These are phyloP conservation scores for Oscheius sp. DNA, from an alignment of 1,140 invertebrate genomes.

Conservation along the genomic window DNA sequence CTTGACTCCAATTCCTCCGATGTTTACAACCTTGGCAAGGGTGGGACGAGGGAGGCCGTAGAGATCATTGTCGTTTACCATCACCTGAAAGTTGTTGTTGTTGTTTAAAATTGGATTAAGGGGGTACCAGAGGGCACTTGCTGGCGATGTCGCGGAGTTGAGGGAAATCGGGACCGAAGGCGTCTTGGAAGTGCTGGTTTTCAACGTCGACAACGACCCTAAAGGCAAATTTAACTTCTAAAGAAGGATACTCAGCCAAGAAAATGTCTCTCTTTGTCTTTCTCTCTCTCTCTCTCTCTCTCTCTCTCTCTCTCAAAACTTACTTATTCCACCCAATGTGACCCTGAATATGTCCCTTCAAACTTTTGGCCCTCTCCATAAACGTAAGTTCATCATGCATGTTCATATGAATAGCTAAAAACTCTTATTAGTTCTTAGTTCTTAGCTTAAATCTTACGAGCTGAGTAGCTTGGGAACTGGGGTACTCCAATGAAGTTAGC, in stretches of 20 bases:
- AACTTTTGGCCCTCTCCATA: constrained; percentile 12
- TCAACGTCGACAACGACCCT: no score
- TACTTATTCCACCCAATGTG: neutral
- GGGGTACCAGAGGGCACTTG: constrained; percentile 23
- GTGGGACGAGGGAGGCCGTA: constrained; percentile 36
- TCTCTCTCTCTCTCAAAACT: no score
- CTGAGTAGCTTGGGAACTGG: constrained; percentile 22
- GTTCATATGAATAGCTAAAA: neutral
- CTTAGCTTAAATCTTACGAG: constrained; percentile 13
- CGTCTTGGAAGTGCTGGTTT: constrained; percentile 26
- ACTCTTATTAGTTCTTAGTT: no score
- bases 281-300: no score
- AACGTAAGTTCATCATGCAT: constrained; percentile 13
- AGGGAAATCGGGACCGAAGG: constrained; percentile 29
- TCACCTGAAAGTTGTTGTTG: neutral
- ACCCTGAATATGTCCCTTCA: neutral
- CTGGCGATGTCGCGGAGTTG: constrained; percentile 25
- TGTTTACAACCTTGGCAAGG: constrained; percentile 36
- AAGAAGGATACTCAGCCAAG: no score
- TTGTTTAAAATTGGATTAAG: neutral
- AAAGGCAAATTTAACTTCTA: no score
- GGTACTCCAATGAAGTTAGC: constrained; percentile 27
- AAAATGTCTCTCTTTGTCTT: no score
- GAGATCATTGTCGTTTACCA: constrained; percentile 38
- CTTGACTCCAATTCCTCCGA: constrained; percentile 38